Percentiles rank a stretch among this genome's conserved stretches.
Evolutionary conservation across 1,140 invertebrate species (phyloP).

Genomic region (Schmidtea mediterranea): DNA sequence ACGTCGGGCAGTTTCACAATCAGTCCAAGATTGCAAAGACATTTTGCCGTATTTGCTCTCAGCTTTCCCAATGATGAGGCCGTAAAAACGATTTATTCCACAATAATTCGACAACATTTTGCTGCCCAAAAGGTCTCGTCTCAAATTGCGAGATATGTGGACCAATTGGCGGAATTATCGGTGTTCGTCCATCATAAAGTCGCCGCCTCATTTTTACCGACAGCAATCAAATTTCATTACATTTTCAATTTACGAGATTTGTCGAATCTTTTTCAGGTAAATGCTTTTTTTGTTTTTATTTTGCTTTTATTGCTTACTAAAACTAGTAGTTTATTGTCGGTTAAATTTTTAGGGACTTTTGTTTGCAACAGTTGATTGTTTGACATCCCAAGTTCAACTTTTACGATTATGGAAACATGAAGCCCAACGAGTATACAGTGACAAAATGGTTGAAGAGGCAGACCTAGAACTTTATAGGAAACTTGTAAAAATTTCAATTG

Average conservation of each 20-base stretch:
- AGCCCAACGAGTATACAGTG: constrained; percentile 61
- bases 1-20: constrained; percentile 84
- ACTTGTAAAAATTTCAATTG: constrained; percentile 27
- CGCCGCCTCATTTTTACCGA: constrained; percentile 56
- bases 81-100: constrained; percentile 54
- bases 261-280: constrained; percentile 44
- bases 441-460: constrained; percentile 67
- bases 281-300: not conserved
- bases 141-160: constrained; percentile 30
- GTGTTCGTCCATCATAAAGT: constrained; percentile 57
- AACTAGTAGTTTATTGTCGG: too few relatives aligned
- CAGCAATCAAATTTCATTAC: constrained; percentile 82
- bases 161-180: constrained; percentile 48
- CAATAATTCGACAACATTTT: constrained; percentile 26
- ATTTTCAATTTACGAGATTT: constrained; percentile 78
- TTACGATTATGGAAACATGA: constrained; percentile 55
- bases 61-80: constrained; percentile 62
- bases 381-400: too few relatives aligned
- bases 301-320: too few relatives aligned
- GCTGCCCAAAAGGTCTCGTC: constrained; percentile 37
- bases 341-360: too few relatives aligned
- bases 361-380: too few relatives aligned
- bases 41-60: constrained; percentile 74
- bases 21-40: constrained; percentile 63
- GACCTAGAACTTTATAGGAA: constrained; percentile 66